Evolutionary conservation across 2,888 invertebrate genomes (phyloP).

Genomic region (Hirtodrosophila duncani): DNA sequence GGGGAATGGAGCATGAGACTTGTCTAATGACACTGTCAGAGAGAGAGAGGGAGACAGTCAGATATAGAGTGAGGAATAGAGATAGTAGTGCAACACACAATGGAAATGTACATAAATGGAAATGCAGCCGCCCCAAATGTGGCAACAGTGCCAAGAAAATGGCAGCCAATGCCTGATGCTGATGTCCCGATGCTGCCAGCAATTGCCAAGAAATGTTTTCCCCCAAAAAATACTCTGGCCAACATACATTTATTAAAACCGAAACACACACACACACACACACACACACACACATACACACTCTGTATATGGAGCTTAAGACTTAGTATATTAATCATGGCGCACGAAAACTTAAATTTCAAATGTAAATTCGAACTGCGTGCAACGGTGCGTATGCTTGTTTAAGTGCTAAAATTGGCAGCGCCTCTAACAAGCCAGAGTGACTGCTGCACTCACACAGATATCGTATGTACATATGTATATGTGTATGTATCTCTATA

Average conservation of each 20-base stretch:
- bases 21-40: constrained; percentile 15
- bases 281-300: neutral
- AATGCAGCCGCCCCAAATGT: constrained; percentile 18
- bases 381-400: constrained; percentile 44
- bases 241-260: constrained; percentile 30
- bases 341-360: constrained; percentile 31
- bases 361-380: constrained; percentile 39
- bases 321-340: constrained; percentile 36
- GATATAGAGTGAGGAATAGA: constrained; percentile 18
- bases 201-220: constrained; percentile 33
- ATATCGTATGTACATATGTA: constrained; percentile 11
- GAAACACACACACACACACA: neutral
- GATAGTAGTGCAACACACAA: too few species aligned
- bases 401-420: constrained; percentile 44
- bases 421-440: constrained; percentile 48
- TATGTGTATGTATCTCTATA: constrained; percentile 13
- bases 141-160: constrained; percentile 22
- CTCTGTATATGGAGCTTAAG: neutral
- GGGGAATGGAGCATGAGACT: constrained; percentile 22
- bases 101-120: constrained; percentile 11
- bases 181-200: constrained; percentile 3
- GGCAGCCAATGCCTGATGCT: constrained; percentile 9
- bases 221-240: constrained; percentile 31
- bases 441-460: constrained; percentile 38
- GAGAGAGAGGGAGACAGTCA: constrained; percentile 8